Evolutionary conservation across 1,140 invertebrate genomes (phyloP).

Genomic region (Archegozetes longisetosus): DNA sequence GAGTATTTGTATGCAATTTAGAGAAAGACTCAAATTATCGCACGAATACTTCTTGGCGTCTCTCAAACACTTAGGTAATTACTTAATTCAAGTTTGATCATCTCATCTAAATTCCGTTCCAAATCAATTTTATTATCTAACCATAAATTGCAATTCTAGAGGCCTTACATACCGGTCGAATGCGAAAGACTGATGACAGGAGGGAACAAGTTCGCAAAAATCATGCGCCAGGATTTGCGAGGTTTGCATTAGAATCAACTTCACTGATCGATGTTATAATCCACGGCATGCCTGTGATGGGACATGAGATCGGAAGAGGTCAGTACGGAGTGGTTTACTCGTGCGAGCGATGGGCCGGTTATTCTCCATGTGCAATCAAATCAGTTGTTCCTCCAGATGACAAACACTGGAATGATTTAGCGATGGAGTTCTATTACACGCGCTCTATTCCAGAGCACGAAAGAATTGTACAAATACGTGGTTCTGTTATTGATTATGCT

Average conservation of each 20-base stretch:
- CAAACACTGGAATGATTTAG: constrained; percentile 76
- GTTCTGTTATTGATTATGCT: constrained; percentile 64
- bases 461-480: constrained; percentile 57
- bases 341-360: constrained; percentile 56
- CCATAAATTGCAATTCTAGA: constrained; percentile 10
- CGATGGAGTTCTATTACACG: constrained; percentile 79
- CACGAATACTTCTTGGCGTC: constrained; percentile 51
- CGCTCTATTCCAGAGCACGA: constrained; percentile 65
- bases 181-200: constrained; percentile 66
- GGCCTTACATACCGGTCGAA: constrained; percentile 45
- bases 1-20: constrained; percentile 53
- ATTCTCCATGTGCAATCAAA: constrained; percentile 64
- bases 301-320: constrained; percentile 66
- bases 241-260: constrained; percentile 65
- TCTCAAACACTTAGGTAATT: constrained; percentile 43
- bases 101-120: too few species aligned
- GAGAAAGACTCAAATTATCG: constrained; percentile 40
- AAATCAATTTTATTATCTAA: too few species aligned
- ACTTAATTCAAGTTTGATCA: background rate
- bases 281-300: constrained; percentile 56
- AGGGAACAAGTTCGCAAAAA: constrained; percentile 50
- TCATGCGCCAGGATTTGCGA: constrained; percentile 60
- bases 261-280: constrained; percentile 60
- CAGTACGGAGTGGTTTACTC: constrained; percentile 85
- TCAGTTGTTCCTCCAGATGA: constrained; percentile 78